phyloP scores from a whole-genome alignment of 2,888 invertebrate genomes.

The Eilema sororculum region DNA sequence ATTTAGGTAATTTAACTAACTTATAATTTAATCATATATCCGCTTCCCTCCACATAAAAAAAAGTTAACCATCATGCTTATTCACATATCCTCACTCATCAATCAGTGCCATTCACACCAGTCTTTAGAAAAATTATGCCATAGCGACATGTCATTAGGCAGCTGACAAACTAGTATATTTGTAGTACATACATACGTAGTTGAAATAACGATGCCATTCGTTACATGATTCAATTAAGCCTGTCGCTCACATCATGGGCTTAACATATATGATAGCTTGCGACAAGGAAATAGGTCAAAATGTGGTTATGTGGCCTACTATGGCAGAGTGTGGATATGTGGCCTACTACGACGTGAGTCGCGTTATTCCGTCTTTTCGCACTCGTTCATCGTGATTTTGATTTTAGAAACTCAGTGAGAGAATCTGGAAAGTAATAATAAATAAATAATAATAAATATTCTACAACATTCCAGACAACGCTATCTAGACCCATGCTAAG shows the following conservation, averaged over 20 bases:
- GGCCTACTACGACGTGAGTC: too few relatives aligned
- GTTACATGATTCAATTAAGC: conserved; percentile 31
- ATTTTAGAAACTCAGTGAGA: too few relatives aligned
- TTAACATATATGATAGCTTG: conserved; percentile 26
- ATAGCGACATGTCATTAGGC: conserved; percentile 13
- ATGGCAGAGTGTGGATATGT: too few relatives aligned
- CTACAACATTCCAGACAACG: too few relatives aligned
- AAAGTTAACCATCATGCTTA: not conserved
- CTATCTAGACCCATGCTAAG: too few relatives aligned
- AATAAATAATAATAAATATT: too few relatives aligned
- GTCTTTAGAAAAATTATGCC: conserved; percentile 17
- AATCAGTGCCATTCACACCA: conserved; percentile 21
- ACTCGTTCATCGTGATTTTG: too few relatives aligned
- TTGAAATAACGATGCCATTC: conserved; percentile 34
- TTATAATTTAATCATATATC: not conserved
- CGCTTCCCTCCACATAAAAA: not conserved
- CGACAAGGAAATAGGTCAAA: not conserved
- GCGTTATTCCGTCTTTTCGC: too few relatives aligned
- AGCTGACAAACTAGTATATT: conserved; percentile 13
- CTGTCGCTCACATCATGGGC: conserved; percentile 9
- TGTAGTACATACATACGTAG: conserved; percentile 1
- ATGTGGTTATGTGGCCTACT: not conserved
- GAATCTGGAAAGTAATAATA: too few relatives aligned
- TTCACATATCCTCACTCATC: conserved; percentile 3
- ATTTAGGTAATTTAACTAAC: not conserved